Percentiles rank a stretch among this genome's conserved stretches.
Conservation (phyloP, 1,140 invertebrate genomes). For the Lasioglossum baleicum region DNA sequence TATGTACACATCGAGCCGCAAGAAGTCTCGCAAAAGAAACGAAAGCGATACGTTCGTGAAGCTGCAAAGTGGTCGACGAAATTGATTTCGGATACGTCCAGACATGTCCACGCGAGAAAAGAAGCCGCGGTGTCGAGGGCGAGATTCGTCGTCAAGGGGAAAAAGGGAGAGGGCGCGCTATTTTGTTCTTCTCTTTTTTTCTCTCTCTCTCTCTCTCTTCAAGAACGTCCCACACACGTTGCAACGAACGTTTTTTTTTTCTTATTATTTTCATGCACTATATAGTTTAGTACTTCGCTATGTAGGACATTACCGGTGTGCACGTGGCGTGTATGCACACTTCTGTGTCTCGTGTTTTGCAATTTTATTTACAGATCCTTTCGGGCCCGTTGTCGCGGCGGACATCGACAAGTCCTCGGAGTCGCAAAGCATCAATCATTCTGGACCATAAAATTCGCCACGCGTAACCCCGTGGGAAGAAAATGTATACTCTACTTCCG, state of each 20-base stretch:
- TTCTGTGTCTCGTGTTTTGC: constrained; percentile 62
- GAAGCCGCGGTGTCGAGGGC: constrained; percentile 43
- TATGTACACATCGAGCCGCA: neutral
- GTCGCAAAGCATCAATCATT: constrained; percentile 6
- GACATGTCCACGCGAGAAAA: constrained; percentile 32
- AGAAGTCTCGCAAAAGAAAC: too few species aligned
- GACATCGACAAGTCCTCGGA: constrained; percentile 41
- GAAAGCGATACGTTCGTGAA: too few species aligned
- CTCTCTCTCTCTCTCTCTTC: neutral
- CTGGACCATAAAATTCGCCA: constrained; percentile 15
- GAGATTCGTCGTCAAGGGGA: constrained; percentile 54
- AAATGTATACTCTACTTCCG: constrained; percentile 14
- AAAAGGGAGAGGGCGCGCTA: constrained; percentile 42
- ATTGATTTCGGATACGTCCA: neutral
- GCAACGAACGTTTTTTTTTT: constrained; percentile 51
- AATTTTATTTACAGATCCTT: constrained; percentile 72
- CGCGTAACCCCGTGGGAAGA: neutral
- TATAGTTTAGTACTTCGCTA: constrained; percentile 70
- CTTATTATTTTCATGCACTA: constrained; percentile 63
- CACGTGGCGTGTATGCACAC: constrained; percentile 64
- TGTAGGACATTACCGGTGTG: constrained; percentile 72
- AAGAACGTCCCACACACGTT: constrained; percentile 33
- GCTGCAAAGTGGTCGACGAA: too few species aligned
- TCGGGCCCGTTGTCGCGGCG: constrained; percentile 29
- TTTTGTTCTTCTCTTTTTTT: too few species aligned